These are phyloP conservation scores for Atta cephalotes DNA, from an alignment of 1,140 invertebrate species.

Conservation along the genomic window DNA sequence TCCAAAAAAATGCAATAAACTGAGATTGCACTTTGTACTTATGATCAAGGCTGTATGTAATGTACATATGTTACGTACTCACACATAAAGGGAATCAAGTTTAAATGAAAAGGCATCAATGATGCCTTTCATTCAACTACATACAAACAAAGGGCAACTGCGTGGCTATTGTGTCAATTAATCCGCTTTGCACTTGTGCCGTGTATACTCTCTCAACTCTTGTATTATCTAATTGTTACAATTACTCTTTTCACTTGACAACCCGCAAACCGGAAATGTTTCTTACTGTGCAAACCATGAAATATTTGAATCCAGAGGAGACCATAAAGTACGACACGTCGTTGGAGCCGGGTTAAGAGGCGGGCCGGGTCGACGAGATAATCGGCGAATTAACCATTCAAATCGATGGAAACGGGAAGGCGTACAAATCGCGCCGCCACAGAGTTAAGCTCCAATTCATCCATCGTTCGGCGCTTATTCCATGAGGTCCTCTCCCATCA, in stretches of 20 bases:
- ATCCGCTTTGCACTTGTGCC: not conserved
- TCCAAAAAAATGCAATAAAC: too few species aligned
- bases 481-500: not conserved
- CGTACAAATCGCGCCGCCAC: slow-evolving; percentile 72
- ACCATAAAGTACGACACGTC: slow-evolving; percentile 56
- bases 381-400: slow-evolving; percentile 72
- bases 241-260: not conserved
- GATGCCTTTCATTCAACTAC: too few species aligned
- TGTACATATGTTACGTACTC: too few species aligned
- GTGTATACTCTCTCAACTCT: not conserved
- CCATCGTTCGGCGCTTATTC: slow-evolving; percentile 70
- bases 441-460: slow-evolving; percentile 76
- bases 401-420: slow-evolving; percentile 69
- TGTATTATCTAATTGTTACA: not conserved
- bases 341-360: slow-evolving; percentile 42
- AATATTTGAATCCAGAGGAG: slow-evolving; percentile 25
- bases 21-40: too few species aligned
- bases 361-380: slow-evolving; percentile 51
- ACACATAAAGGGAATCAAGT: too few species aligned
- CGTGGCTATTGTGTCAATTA: not conserved
- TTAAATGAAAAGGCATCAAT: too few species aligned
- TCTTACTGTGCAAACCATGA: not conserved
- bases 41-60: too few species aligned
- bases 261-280: not conserved
- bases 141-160: not conserved